phyloP scores from a whole-genome alignment of 2,888 invertebrate genomes.

The Catocala nupta region DNA sequence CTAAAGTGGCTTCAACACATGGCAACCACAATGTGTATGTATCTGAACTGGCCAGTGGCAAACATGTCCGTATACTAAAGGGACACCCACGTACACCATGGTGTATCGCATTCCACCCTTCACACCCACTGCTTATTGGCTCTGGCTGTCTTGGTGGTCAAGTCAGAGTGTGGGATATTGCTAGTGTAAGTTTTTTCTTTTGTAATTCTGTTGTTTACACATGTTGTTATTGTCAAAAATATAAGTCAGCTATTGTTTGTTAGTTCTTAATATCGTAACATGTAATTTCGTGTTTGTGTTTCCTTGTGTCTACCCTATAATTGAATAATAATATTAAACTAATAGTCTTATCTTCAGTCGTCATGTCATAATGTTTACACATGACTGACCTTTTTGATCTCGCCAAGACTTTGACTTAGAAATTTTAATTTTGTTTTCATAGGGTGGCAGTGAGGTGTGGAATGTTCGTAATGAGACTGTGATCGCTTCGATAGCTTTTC shows the following conservation, averaged over 20 bases:
- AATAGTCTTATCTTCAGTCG: conserved; percentile 2
- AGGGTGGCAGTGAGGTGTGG: conserved; percentile 96
- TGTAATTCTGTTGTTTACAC: not conserved
- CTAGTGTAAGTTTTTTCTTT: conserved; percentile 70
- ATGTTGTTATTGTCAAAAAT: not conserved
- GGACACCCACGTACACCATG: conserved; percentile 96
- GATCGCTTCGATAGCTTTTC: conserved; percentile 95
- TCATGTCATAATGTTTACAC: conserved; percentile 1
- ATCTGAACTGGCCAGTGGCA: conserved; percentile 92
- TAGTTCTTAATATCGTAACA: no score
- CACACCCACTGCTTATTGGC: conserved; percentile 93
- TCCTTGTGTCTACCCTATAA: no score
- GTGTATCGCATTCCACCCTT: conserved; percentile 96
- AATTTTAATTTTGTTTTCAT: conserved; percentile 13
- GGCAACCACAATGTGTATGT: conserved; percentile 96
- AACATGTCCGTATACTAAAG: conserved; percentile 91
- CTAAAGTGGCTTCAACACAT: conserved; percentile 94
- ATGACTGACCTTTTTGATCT: conserved; percentile 8
- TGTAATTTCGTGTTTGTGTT: no score
- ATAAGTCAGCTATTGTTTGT: no score
- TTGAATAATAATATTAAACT: no score
- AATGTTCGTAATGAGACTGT: conserved; percentile 91
- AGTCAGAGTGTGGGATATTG: conserved; percentile 95
- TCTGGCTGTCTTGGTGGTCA: conserved; percentile 96
- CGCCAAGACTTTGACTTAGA: not conserved